Percentiles rank a stretch among this genome's conserved stretches.
Evolutionary conservation across 35 echinoderm and acorn worm genomes (phyloP).

Genomic region (Patiria miniata): DNA sequence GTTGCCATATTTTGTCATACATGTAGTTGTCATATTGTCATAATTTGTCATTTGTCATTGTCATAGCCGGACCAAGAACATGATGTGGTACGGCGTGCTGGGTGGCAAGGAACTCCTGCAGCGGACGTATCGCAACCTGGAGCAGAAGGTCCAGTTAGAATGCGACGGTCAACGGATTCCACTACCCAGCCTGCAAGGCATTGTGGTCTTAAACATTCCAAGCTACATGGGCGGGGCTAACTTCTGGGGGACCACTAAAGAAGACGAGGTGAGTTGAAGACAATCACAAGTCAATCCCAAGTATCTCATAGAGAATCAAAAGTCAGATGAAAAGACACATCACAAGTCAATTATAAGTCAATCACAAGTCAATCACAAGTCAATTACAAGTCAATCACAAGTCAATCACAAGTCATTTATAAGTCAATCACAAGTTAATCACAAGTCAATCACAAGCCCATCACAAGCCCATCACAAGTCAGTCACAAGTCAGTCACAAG

Average conservation of each 20-base stretch:
- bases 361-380: not conserved
- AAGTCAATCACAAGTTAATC: too few relatives aligned
- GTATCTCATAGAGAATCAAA: not conserved
- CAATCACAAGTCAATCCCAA: not conserved
- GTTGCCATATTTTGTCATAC: not conserved
- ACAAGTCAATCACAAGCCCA: not conserved
- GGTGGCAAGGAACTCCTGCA: constrained; percentile 93
- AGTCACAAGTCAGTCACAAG: too few relatives aligned
- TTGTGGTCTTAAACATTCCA: constrained; percentile 95
- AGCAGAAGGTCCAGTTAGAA: constrained; percentile 96
- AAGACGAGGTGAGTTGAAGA: constrained; percentile 76
- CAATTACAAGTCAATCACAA: too few relatives aligned
- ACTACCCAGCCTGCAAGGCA: constrained; percentile 91
- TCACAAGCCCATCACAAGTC: too few relatives aligned
- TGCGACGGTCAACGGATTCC: constrained; percentile 95
- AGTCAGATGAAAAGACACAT: too few relatives aligned
- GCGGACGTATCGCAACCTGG: constrained; percentile 89
- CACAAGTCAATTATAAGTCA: too few relatives aligned
- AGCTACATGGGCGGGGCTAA: constrained; percentile 97
- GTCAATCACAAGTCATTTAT: not conserved
- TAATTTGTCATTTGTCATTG: not conserved
- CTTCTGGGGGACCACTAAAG: constrained; percentile 97
- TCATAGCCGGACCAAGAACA: constrained; percentile 93
- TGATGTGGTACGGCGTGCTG: constrained; percentile 97
- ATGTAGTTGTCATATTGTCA: not conserved